phyloP scores from a whole-genome alignment of 2,113 vertebrate genomes.

The Benitochromis conjunctus region DNA sequence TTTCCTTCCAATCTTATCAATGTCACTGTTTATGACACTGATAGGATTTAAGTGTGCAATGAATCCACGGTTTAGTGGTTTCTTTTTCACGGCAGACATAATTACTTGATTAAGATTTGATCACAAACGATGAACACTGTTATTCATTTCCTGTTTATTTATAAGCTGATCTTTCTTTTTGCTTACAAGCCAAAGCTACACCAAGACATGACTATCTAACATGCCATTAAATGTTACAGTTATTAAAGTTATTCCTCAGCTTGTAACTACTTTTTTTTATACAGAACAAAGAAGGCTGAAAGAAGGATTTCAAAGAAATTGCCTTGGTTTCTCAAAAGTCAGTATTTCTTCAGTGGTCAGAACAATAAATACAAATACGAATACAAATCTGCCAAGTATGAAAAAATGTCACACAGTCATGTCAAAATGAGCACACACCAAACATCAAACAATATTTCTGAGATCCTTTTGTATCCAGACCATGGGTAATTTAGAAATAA shows the following conservation, averaged over 20 bases:
- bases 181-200: neutral
- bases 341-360: neutral
- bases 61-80: neutral
- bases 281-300: neutral
- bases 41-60: neutral
- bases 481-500: neutral
- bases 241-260: neutral
- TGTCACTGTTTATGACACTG: neutral
- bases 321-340: fast-evolving
- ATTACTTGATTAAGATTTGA: neutral
- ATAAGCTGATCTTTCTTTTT: neutral
- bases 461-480: neutral
- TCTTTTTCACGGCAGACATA: neutral
- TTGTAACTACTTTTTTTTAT: neutral
- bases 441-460: neutral
- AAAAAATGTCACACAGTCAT: neutral
- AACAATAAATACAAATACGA: neutral
- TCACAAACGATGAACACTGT: neutral
- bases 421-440: neutral
- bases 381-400: neutral
- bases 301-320: neutral
- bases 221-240: neutral
- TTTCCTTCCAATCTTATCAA: neutral
- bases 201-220: neutral
- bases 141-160: neutral